These are phyloP conservation scores for Cephus runcator DNA, from an alignment of 2,888 invertebrate genomes.

Conservation along the genomic window DNA sequence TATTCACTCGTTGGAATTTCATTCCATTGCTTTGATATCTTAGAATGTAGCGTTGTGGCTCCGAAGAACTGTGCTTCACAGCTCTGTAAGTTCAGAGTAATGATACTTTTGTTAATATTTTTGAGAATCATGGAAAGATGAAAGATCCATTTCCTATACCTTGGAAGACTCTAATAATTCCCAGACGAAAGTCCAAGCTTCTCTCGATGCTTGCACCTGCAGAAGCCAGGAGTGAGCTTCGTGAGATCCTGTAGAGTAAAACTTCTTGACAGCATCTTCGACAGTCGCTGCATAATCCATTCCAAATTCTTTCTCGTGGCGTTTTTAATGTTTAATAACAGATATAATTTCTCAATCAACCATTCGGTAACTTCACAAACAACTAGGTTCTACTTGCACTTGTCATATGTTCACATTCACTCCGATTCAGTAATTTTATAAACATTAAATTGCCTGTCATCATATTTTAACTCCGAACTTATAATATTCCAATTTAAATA, in stretches of 20 bases:
- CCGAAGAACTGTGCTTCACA: slow-evolving; percentile 95
- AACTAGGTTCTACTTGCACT: not conserved
- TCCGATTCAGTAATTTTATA: not conserved
- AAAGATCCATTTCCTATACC: slow-evolving; percentile 66
- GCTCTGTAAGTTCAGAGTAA: slow-evolving; percentile 68
- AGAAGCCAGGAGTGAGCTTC: slow-evolving; percentile 89
- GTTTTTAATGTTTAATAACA: not conserved
- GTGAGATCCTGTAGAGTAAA: slow-evolving; percentile 75
- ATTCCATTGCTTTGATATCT: slow-evolving; percentile 87
- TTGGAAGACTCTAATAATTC: slow-evolving; percentile 84
- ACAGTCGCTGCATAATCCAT: slow-evolving; percentile 63
- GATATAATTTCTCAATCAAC: not conserved
- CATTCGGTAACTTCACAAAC: not conserved
- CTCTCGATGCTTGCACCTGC: slow-evolving; percentile 83
- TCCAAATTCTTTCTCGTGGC: slow-evolving; percentile 9
- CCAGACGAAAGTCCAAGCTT: slow-evolving; percentile 96
- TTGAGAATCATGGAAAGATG: slow-evolving; percentile 10
- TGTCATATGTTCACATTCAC: not conserved
- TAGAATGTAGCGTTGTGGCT: slow-evolving; percentile 89
- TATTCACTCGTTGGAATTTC: slow-evolving; percentile 87
- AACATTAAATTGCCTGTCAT: not conserved
- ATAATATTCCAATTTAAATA: not conserved
- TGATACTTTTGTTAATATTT: not conserved
- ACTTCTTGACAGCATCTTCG: slow-evolving; percentile 66
- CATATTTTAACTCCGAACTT: not conserved